Conservation (phyloP, 2,888 invertebrate species). For the Aporophyla lueneburgensis region DNA sequence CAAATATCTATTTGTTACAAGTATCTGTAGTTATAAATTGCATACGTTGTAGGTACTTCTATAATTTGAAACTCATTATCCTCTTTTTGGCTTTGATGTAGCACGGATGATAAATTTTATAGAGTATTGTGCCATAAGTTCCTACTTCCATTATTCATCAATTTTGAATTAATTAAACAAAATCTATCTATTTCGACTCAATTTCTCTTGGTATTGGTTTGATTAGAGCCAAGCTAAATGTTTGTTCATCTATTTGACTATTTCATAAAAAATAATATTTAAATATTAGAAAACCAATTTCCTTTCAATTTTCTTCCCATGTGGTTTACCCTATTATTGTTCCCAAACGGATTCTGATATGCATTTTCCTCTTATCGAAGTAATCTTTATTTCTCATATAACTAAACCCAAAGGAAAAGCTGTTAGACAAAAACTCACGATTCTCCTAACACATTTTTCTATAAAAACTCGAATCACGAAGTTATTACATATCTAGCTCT, state of each 20-base stretch:
- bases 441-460: not conserved
- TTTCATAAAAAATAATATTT: not conserved
- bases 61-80: not conserved
- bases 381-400: not conserved
- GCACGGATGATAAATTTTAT: not conserved
- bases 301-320: not conserved
- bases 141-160: not conserved
- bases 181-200: not conserved
- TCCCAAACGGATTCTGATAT: not conserved
- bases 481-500: slow-evolving; percentile 5
- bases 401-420: not conserved
- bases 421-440: not conserved
- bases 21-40: not conserved
- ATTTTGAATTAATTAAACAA: not conserved
- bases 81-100: not conserved
- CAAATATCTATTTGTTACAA: not conserved
- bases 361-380: not conserved
- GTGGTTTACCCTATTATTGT: not conserved
- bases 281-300: not conserved
- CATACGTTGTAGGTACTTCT: not conserved
- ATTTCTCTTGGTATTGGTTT: not conserved
- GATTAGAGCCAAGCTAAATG: not conserved
- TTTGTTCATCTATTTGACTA: not conserved
- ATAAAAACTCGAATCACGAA: not conserved
- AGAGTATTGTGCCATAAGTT: not conserved